Conservation (phyloP, 2,888 invertebrate species). For the Gibbula magus region DNA sequence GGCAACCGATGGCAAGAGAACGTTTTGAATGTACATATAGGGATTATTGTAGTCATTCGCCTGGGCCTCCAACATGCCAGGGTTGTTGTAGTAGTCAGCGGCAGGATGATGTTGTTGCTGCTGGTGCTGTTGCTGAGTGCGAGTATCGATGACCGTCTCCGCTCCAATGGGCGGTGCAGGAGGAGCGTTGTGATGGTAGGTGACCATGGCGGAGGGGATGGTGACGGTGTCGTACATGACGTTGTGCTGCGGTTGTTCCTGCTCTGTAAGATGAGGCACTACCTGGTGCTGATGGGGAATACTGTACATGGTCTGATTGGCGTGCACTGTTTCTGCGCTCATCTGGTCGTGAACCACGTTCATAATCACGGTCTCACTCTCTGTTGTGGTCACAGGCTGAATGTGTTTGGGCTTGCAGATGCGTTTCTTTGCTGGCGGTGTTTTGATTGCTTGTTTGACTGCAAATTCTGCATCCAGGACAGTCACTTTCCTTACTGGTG, state of each 20-base stretch:
- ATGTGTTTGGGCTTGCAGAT: conserved; percentile 28
- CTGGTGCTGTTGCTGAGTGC: conserved; percentile 26
- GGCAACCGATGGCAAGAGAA: conserved; percentile 36
- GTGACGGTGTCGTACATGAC: conserved; percentile 16
- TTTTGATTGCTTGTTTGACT: conserved; percentile 25
- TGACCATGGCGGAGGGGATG: conserved; percentile 19
- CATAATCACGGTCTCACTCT: conserved; percentile 22
- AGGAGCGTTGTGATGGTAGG: conserved; percentile 11
- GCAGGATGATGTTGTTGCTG: conserved; percentile 9
- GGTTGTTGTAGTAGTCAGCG: conserved; percentile 17
- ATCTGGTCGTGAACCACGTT: conserved; percentile 26
- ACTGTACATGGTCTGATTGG: background rate
- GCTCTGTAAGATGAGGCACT: background rate
- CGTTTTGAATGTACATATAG: conserved; percentile 39
- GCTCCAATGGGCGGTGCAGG: conserved; percentile 29
- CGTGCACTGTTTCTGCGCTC: background rate
- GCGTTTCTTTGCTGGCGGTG: conserved; percentile 35
- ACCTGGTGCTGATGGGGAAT: conserved; percentile 14
- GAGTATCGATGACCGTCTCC: conserved; percentile 27
- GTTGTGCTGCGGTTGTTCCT: background rate
- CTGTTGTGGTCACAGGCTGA: conserved; percentile 1
- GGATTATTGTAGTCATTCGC: conserved; percentile 36
- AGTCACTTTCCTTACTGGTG: conserved; percentile 56
- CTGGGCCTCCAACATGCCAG: conserved; percentile 2
- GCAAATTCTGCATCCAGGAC: conserved; percentile 45